phyloP scores from a whole-genome alignment of 1,140 invertebrate species.

The Periplaneta americana region DNA sequence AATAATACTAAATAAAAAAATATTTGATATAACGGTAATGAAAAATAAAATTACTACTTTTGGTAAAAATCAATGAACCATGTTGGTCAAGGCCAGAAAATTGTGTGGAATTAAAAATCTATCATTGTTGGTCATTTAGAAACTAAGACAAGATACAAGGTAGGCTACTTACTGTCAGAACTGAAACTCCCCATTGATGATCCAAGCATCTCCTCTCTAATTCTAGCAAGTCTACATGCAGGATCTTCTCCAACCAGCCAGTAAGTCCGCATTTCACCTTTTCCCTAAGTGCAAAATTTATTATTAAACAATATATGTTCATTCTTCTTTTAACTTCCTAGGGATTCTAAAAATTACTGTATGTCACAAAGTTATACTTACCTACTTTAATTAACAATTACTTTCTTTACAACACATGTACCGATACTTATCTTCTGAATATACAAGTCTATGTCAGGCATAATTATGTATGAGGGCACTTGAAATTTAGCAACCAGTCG shows the following conservation, averaged over 20 bases:
- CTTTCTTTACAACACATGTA: neutral
- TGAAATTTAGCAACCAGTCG: too few species aligned
- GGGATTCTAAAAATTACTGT: neutral
- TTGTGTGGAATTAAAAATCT: too few species aligned
- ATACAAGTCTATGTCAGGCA: neutral
- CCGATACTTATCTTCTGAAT: neutral
- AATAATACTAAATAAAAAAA: too few species aligned
- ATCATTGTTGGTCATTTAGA: too few species aligned
- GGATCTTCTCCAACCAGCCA: constrained; percentile 64
- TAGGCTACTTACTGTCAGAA: constrained; percentile 22
- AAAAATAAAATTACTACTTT: too few species aligned
- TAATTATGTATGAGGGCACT: neutral
- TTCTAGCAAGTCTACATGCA: constrained; percentile 22
- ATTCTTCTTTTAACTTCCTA: neutral
- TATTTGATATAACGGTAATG: too few species aligned
- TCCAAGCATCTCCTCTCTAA: constrained; percentile 12
- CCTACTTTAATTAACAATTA: neutral
- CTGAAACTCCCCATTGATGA: constrained; percentile 20
- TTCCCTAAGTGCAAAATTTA: constrained; percentile 46
- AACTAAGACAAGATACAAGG: too few species aligned
- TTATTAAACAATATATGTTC: neutral
- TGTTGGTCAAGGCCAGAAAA: too few species aligned
- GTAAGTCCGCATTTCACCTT: constrained; percentile 68
- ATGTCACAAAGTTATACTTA: neutral
- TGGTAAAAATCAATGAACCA: too few species aligned